Conservation (phyloP, 1,140 invertebrate genomes). For the Formica exsecta region DNA sequence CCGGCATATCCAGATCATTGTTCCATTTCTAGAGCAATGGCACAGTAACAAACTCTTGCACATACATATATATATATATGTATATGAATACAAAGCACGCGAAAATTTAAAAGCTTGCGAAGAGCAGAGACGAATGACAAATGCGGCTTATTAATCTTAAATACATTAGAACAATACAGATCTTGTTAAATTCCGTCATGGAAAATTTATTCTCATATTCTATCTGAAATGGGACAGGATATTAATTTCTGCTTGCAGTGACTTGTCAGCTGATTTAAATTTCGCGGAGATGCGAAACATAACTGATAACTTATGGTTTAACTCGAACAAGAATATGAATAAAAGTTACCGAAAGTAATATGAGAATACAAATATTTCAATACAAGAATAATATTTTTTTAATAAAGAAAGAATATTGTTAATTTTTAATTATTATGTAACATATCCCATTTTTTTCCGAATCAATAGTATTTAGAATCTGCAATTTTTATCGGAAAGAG, state of each 20-base stretch:
- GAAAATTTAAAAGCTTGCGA: conserved; percentile 48
- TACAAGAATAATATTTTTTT: too few species aligned
- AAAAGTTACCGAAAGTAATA: not conserved
- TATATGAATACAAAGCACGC: conserved; percentile 7
- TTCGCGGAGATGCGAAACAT: not conserved
- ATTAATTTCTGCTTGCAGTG: conserved; percentile 40
- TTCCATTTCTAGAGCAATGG: not conserved
- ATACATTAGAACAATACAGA: conserved; percentile 31
- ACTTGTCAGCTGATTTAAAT: conserved; percentile 50
- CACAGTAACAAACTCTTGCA: not conserved
- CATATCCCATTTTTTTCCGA: too few species aligned
- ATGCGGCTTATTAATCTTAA: conserved; percentile 42
- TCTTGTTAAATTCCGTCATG: conserved; percentile 60
- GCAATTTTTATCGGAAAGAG: too few species aligned
- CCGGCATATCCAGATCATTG: conserved; percentile 6
- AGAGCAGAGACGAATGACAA: conserved; percentile 35
- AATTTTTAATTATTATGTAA: not conserved
- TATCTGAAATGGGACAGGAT: conserved; percentile 21
- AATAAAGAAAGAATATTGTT: not conserved
- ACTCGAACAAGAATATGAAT: not conserved
- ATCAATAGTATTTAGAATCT: too few species aligned
- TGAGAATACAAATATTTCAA: too few species aligned
- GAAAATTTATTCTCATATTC: conserved; percentile 61
- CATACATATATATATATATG: too few species aligned
- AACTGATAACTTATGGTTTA: conserved; percentile 23